Evolutionary conservation across 1,140 invertebrate species (phyloP).

Genomic region (Drosophila serrata): DNA sequence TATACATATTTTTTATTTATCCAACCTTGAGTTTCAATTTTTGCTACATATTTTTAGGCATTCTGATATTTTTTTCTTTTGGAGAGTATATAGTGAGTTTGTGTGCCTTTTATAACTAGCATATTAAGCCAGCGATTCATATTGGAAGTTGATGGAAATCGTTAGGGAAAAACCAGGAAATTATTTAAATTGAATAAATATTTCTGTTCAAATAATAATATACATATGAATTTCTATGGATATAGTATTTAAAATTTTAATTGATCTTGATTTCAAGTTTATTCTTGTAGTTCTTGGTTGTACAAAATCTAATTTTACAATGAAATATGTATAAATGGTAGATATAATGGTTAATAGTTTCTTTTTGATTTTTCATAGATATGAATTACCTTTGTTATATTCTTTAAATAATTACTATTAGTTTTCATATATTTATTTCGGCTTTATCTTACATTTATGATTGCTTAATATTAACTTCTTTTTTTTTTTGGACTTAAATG

Average conservation of each 20-base stretch:
- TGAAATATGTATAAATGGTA: too few species aligned
- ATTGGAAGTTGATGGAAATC: constrained; percentile 21
- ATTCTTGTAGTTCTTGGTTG: neutral
- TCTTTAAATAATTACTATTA: neutral
- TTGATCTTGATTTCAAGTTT: neutral
- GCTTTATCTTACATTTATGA: neutral
- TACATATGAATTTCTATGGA: too few species aligned
- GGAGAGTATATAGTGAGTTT: neutral
- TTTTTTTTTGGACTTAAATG: constrained; percentile 24
- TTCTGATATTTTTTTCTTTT: constrained; percentile 28
- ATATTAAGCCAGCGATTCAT: constrained; percentile 59
- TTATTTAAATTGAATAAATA: constrained; percentile 18
- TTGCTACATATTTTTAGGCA: constrained; percentile 14
- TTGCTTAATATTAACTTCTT: neutral
- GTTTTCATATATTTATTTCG: neutral
- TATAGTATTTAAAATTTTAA: neutral
- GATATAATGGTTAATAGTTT: too few species aligned
- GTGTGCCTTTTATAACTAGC: constrained; percentile 52
- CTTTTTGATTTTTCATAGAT: neutral
- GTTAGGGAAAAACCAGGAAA: neutral
- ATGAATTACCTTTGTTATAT: neutral
- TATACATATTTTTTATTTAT: constrained; percentile 25
- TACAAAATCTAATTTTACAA: neutral
- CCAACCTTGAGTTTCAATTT: constrained; percentile 49
- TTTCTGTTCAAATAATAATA: too few species aligned